phyloP scores from a whole-genome alignment of 2,113 vertebrate species.

The Pangasianodon gigas region DNA sequence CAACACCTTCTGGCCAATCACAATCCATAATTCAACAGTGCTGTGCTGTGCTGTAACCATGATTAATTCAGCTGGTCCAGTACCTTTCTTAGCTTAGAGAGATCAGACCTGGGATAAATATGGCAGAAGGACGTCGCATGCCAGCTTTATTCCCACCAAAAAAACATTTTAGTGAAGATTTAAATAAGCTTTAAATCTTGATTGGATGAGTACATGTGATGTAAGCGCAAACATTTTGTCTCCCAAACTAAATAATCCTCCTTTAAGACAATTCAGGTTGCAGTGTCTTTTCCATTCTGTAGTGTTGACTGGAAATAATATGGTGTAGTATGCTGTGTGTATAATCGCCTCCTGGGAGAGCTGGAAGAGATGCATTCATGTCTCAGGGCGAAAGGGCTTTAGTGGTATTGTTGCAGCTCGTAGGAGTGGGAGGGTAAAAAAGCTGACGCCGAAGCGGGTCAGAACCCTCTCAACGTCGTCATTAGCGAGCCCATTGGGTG shows the following conservation, averaged over 20 bases:
- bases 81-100: not conserved
- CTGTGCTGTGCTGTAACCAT: not conserved
- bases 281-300: not conserved
- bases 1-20: not conserved
- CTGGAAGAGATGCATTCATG: not conserved
- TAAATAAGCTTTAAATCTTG: too few relatives aligned
- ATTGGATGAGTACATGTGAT: too few relatives aligned
- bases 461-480: not conserved
- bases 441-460: slow-evolving; percentile 12
- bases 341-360: not conserved
- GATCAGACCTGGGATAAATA: not conserved
- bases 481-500: not conserved
- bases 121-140: not conserved
- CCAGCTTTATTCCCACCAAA: not conserved
- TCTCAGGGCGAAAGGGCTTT: not conserved
- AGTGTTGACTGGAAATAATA: not conserved
- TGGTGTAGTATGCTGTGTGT: not conserved
- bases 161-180: not conserved
- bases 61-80: not conserved
- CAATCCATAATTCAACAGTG: not conserved
- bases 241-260: not conserved
- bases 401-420: not conserved
- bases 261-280: not conserved
- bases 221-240: too few relatives aligned
- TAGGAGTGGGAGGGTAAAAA: not conserved